These are phyloP conservation scores for Dendrolimus houi DNA, from an alignment of 2,888 invertebrate species.

Conservation along the genomic window DNA sequence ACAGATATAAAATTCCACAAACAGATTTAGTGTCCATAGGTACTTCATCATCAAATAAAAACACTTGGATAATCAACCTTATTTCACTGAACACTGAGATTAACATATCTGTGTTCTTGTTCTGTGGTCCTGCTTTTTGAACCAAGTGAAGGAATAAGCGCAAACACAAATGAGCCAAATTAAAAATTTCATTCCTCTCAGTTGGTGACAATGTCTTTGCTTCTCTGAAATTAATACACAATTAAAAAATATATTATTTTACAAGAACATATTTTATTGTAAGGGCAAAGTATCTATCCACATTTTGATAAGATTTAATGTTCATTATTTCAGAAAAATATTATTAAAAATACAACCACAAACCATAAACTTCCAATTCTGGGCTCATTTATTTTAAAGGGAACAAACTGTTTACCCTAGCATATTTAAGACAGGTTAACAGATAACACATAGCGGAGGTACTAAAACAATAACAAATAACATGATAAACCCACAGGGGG, in stretches of 20 bases:
- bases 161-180: constrained; percentile 36
- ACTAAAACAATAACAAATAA: too few relatives aligned
- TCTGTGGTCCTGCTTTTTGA: constrained; percentile 31
- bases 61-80: constrained; percentile 26
- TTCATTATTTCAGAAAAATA: too few relatives aligned
- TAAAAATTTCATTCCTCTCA: constrained; percentile 53
- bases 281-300: too few relatives aligned
- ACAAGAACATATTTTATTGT: too few relatives aligned
- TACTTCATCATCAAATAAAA: constrained; percentile 64
- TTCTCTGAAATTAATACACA: constrained; percentile 28
- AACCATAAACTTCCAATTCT: too few relatives aligned
- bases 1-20: constrained; percentile 74
- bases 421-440: too few relatives aligned
- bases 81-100: constrained; percentile 21
- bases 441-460: too few relatives aligned
- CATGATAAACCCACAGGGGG: too few relatives aligned
- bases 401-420: too few relatives aligned
- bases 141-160: constrained; percentile 42
- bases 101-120: constrained; percentile 13
- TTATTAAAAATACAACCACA: too few relatives aligned
- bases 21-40: constrained; percentile 81
- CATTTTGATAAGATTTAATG: too few relatives aligned
- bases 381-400: too few relatives aligned
- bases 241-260: neutral
- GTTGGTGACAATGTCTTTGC: constrained; percentile 36